phyloP scores from a whole-genome alignment of 2,797 vertebrate genomes.

The Gephyroberyx darwinii region DNA sequence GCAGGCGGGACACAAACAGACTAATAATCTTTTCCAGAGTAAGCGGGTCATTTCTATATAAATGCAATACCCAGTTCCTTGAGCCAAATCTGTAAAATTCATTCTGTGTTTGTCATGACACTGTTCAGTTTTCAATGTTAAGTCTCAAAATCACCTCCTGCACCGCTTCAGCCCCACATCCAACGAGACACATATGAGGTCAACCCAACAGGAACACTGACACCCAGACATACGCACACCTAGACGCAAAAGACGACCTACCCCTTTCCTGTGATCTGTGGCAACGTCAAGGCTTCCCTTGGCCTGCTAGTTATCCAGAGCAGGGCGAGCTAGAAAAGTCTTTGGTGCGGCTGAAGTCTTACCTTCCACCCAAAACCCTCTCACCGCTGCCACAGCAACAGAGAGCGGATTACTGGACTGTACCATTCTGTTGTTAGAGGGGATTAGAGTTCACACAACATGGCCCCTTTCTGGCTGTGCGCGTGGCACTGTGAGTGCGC shows the following conservation, averaged over 20 bases:
- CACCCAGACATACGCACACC: conserved; percentile 21
- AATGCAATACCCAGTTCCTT: conserved; percentile 32
- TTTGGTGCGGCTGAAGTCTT: conserved; percentile 78
- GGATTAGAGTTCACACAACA: conserved; percentile 87
- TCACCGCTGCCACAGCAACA: conserved; percentile 91
- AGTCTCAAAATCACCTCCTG: conserved; percentile 53
- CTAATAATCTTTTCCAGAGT: conserved; percentile 41
- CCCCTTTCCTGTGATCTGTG: conserved; percentile 78
- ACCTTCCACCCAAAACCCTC: conserved; percentile 86
- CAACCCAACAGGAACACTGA: conserved; percentile 12
- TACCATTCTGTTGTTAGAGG: conserved; percentile 89
- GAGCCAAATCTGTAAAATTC: conserved; percentile 27
- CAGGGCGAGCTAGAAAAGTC: conserved; percentile 76
- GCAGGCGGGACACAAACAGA: conserved; percentile 11
- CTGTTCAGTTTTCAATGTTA: conserved; percentile 46
- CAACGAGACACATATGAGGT: conserved; percentile 36
- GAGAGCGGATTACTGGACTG: conserved; percentile 90
- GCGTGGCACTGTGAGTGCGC: conserved; percentile 66
- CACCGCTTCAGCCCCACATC: conserved; percentile 41
- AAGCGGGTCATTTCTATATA: conserved; percentile 32
- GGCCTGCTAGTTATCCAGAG: conserved; percentile 80
- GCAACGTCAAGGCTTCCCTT: conserved; percentile 66
- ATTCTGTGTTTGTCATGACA: conserved; percentile 41
- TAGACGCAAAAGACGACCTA: conserved; percentile 71
- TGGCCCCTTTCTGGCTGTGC: conserved; percentile 81